Evolutionary conservation across 2,797 vertebrate genomes (phyloP), one percentile per base, ranked within the genome.

Genomic region (Tapirus indicus): DNA sequence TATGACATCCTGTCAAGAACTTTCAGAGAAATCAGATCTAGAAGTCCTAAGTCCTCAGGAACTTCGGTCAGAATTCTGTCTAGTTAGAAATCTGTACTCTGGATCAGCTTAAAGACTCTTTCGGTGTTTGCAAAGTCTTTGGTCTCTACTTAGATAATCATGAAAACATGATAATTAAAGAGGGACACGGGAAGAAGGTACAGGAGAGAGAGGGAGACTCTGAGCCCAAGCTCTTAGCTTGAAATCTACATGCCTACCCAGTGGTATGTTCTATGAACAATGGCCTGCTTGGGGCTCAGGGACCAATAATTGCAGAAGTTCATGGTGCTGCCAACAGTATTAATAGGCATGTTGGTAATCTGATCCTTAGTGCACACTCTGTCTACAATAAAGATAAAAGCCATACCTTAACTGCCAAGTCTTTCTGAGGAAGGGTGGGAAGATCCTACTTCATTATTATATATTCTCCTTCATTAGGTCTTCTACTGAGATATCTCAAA

Each of bases 301-400:
- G 82, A 38, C 72, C 41, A 75, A 27, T 9, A 78, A 78, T 3
- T 80, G 49, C 49, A 94, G 47, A 94, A 91, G 69, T 32, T 83
- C 12, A 13, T 47, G 38, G 54, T 80, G 54, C 60, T 84, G 75
- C 84, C 94, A 93, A 82, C 77, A 91, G 60, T 91, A 97, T 97
- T 98, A 90, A 95, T 79, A 97, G 91, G 58, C 78, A 62, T 41
- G 49, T 9, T 32, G 6, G 91, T 96, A 89, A 98, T 29, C 54
- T 49, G 96, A 98, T 44, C 68, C 72, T 93, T n/a, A 75, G 25
- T 56, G n/a, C 41, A 52, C 47, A 66, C 35, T 95, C 94, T 58
- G 32, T 52, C 79, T 92, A 3, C 32, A 87, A 32, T 75, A 88
- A 94, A 96, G 97, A 94, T 92, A 95, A 92, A 97, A 95, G 58